Base-by-base conservation (phyloP, 2,113 vertebrate species). In the Lophotis ruficrista region DNA sequence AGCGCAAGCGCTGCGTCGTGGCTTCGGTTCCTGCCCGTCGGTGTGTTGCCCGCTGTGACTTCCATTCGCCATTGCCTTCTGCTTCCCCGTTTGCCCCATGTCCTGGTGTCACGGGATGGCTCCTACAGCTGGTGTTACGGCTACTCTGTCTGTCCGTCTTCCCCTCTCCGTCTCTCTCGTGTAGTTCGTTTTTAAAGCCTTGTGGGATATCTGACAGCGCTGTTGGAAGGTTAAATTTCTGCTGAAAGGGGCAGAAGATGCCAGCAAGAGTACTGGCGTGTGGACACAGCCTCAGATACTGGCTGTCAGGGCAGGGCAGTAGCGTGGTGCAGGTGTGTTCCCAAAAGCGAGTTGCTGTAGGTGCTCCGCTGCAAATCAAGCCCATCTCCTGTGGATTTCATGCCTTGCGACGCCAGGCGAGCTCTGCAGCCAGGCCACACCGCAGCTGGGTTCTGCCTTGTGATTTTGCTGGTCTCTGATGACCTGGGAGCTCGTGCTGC, bases 101-200 rank as follows among this genome's bases (percentile, higher is more conserved):
- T 15, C 85, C 69, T 4, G 24, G 51, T 19, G 78, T 53, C 54
- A n/a, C 1, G 13, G 85, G 38, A 45, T 41, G 85, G 81, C 82
- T 84, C 65, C 92, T 50, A 28, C 68, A 7, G 93, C 85, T 86
- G 81, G 33, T 58, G 24, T 68, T 48, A 35, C 91, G 69, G 92
- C 94, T 93, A 73, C 58, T 95, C 91, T 14, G 41, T 96, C 93
- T 60, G 79, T 97, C 93, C 7, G 38, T 87, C 69, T 72, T 33
- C 17, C 72, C 77, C 35, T 83, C 81, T 79, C 61, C 4, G 10
- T 83, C 83, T 89, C 41, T 58, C 68, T 85, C 0, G 3, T 62
- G 89, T 73, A 50, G 92, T 91, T 93, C 10, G 27, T 98, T 97
- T 94, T n/a, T 21, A 37, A 83, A 91, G 88, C 94, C 79, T 70